These are phyloP conservation scores for Thunnus albacares DNA, from an alignment of 2,797 vertebrate genomes.

Conservation along the genomic window DNA sequence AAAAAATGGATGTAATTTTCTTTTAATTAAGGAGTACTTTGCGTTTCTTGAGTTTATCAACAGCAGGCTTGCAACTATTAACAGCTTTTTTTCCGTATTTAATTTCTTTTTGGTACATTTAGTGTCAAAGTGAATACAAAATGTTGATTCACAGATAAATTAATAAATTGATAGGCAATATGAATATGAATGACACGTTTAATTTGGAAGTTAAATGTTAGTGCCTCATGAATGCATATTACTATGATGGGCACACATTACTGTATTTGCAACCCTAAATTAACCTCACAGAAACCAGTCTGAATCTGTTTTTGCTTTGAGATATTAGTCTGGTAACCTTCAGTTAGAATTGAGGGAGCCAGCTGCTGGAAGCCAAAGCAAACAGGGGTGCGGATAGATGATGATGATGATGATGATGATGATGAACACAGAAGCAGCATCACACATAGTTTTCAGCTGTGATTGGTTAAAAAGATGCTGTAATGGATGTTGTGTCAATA, in stretches of 20 bases:
- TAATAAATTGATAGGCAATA: conserved; percentile 15
- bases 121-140: conserved; percentile 16
- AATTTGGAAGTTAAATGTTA: conserved; percentile 35
- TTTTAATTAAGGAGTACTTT: conserved; percentile 44
- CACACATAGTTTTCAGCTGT: conserved; percentile 2
- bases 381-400: not conserved
- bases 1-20: conserved; percentile 46
- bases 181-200: conserved; percentile 11
- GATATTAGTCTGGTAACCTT: not conserved
- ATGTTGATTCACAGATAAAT: conserved; percentile 22
- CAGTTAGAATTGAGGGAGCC: not conserved
- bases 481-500: conserved; percentile 38
- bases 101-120: conserved; percentile 26
- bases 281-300: not conserved
- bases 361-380: not conserved
- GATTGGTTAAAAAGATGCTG: conserved; percentile 22
- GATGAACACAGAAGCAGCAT: conserved; percentile 6
- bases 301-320: conserved; percentile 33
- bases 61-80: conserved; percentile 23
- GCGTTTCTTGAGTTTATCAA: conserved; percentile 33
- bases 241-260: conserved; percentile 63
- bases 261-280: conserved; percentile 14
- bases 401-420: not conserved
- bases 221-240: conserved; percentile 71
- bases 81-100: conserved; percentile 20